Conservation (phyloP, 2,888 invertebrate genomes). For the Melanchra persicariae region DNA sequence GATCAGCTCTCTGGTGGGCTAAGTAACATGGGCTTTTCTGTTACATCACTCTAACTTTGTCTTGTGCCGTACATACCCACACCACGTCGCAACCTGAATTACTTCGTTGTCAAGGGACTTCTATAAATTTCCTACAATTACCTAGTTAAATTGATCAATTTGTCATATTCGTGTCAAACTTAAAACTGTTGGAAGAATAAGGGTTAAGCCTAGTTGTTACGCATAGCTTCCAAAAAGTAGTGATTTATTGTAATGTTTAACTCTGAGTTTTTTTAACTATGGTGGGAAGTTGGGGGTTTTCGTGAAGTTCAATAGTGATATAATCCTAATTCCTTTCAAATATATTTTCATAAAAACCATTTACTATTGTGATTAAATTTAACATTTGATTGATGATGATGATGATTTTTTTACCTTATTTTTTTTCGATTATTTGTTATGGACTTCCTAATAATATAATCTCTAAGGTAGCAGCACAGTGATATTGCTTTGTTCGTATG, state of each 20-base stretch:
- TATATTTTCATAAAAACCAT: background rate
- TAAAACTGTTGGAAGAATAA: background rate
- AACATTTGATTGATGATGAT: too few relatives aligned
- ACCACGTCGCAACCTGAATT: background rate
- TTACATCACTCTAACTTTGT: background rate
- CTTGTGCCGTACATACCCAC: background rate
- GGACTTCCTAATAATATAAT: background rate
- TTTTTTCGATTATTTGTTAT: background rate
- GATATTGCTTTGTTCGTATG: conserved; percentile 31
- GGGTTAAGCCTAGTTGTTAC: background rate
- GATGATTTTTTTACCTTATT: too few relatives aligned
- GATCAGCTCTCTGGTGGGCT: background rate
- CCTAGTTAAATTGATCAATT: background rate
- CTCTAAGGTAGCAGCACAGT: background rate
- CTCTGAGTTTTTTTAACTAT: too few relatives aligned
- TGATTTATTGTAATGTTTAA: background rate
- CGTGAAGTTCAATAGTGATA: background rate
- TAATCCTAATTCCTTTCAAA: background rate
- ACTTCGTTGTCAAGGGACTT: background rate
- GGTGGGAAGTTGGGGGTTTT: too few relatives aligned
- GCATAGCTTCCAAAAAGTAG: too few relatives aligned
- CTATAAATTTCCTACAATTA: background rate
- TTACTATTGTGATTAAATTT: too few relatives aligned
- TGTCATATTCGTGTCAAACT: conserved; percentile 3
- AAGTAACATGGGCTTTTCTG: background rate